These are phyloP conservation scores for Rhinoderma darwinii DNA, from an alignment of 2,113 vertebrate species.

Conservation along the genomic window DNA sequence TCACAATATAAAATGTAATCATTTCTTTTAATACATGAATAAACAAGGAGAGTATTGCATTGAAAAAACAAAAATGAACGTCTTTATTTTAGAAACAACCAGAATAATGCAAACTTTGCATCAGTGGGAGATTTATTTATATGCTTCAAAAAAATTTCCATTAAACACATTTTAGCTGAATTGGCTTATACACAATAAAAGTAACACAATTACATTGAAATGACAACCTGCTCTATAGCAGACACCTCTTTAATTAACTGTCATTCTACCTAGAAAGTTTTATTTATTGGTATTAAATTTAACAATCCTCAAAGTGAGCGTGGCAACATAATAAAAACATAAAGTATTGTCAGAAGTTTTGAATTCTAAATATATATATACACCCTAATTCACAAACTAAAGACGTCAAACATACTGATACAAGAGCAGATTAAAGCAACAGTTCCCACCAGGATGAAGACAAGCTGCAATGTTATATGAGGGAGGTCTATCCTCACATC, in stretches of 20 bases:
- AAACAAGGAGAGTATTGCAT: not conserved
- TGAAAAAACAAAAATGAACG: not conserved
- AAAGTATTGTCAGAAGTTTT: not conserved
- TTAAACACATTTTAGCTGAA: not conserved
- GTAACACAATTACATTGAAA: not conserved
- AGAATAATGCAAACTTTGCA: not conserved
- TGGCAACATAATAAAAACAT: not conserved
- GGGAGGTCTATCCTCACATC: too few species aligned
- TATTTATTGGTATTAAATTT: not conserved
- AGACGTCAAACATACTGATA: too few species aligned
- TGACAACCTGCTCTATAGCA: not conserved
- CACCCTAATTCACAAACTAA: too few species aligned
- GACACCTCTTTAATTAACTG: slow-evolving; percentile 12
- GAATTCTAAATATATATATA: too few species aligned
- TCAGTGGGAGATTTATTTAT: not conserved
- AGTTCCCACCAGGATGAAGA: too few species aligned
- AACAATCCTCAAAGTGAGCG: not conserved
- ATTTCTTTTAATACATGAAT: not conserved
- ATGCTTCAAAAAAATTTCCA: not conserved
- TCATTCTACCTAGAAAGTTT: not conserved
- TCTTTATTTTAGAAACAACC: not conserved
- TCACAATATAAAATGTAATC: not conserved
- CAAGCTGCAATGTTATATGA: too few species aligned
- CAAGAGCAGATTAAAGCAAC: too few species aligned
- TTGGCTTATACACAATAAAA: not conserved